Evolutionary conservation across 1,140 invertebrate species (phyloP), one percentile per base, ranked within the genome.

Genomic region (Heliothis subflexa): DNA sequence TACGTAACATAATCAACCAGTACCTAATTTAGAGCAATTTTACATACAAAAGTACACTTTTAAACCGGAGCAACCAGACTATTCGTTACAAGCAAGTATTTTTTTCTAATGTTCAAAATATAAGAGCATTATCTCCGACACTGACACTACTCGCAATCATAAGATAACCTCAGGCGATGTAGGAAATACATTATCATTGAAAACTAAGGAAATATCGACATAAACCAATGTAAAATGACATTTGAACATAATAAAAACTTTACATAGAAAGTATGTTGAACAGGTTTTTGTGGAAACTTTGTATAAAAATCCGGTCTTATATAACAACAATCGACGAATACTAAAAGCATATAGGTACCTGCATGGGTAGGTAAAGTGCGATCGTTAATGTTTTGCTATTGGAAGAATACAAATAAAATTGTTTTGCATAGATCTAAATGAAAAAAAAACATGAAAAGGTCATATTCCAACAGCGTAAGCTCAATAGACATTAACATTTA

Each of bases 201-300:
- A 62, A 62, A 72, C 57, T 54, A 47, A 78, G 66, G 28, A 78
- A 78, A 49, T 40, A 40, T 3, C 33, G 5, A 7, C n/a, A 62
- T 47, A 25, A 25, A 25, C 21, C 21, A 25, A 14, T 16, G 50
- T 25, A 57, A 47, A 7, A 61, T 70, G 40, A 72, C 59, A 57
- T 49, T 57, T 52, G 47, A 75, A 72, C 21, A 50, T 50, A 76
- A 21, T 33, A 70, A 78, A 75, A 47, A 49, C 57, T 16, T 21
- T 40, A 13, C 40, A 12, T 79, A 73, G 72, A 83, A 80, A 80
- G 74, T 61, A 78, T 54, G 49, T 55, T 68, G n/a, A 68, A 78
- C 72, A 70, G 28, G 76, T 81, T 77, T 81, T 68, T 61, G 18
- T 75, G 59, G 49, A 13, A 64, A 75, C 64, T 11, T 52, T 64